Percentiles rank a stretch among this genome's conserved stretches.
These are phyloP conservation scores for Drosophila algonquin DNA, from an alignment of 2,888 invertebrate genomes.

Conservation along the genomic window DNA sequence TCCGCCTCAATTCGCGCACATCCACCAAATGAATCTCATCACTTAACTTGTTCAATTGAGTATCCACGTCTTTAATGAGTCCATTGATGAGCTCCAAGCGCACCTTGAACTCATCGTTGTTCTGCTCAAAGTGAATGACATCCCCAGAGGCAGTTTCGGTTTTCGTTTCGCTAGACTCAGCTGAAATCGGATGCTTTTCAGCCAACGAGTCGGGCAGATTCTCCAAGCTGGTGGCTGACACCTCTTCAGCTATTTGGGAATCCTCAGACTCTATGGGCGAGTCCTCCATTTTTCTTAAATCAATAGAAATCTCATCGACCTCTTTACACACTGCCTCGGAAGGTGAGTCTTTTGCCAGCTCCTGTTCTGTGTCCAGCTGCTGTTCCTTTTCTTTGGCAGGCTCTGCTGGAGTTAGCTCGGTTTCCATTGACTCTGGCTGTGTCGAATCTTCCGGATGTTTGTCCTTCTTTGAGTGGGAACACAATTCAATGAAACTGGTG, in stretches of 20 bases:
- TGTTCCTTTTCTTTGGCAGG: neutral
- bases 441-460: neutral
- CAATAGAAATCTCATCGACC: neutral
- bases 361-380: neutral
- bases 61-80: slow-evolving; percentile 64
- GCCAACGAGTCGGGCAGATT: neutral
- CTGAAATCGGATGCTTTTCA: neutral
- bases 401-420: neutral
- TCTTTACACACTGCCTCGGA: neutral
- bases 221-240: neutral
- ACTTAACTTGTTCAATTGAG: slow-evolving; percentile 51
- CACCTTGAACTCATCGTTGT: slow-evolving; percentile 49
- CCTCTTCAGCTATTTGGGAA: neutral
- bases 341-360: slow-evolving; percentile 1
- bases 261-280: neutral
- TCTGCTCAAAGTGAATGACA: slow-evolving; percentile 65
- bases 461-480: slow-evolving; percentile 7
- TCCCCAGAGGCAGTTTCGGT: neutral
- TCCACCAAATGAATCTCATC: slow-evolving; percentile 28
- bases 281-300: neutral
- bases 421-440: neutral
- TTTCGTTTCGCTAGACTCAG: neutral
- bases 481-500: slow-evolving; percentile 76
- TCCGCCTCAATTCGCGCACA: slow-evolving; percentile 28
- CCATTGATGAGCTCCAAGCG: slow-evolving; percentile 66